phyloP scores from a whole-genome alignment of 2,113 vertebrate genomes.

The Crocuta crocuta region DNA sequence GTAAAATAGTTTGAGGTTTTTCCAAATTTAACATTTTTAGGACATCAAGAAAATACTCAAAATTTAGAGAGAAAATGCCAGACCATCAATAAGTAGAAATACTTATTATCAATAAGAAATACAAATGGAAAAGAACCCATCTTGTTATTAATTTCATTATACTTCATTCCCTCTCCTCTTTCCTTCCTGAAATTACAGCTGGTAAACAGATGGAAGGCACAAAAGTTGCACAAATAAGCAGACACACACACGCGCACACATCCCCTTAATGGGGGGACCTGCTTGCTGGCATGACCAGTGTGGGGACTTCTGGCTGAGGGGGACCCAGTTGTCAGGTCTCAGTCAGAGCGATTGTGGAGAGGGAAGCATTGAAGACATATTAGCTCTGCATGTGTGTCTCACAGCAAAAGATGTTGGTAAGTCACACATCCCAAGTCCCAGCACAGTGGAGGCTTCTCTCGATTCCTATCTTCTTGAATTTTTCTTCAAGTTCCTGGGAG shows the following conservation, averaged over 20 bases:
- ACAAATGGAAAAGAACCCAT: neutral
- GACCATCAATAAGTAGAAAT: constrained; percentile 25
- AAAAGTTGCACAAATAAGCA: constrained; percentile 43
- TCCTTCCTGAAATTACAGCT: constrained; percentile 57
- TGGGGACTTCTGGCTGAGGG: neutral
- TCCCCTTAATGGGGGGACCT: neutral
- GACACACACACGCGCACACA: neutral
- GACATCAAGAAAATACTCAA: constrained; percentile 44
- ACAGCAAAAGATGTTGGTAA: neutral
- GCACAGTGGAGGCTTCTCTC: neutral
- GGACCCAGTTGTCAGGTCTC: neutral
- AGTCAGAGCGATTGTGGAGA: neutral
- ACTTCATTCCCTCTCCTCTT: neutral
- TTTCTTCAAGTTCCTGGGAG: neutral
- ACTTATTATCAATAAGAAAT: constrained; percentile 33
- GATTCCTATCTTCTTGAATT: neutral
- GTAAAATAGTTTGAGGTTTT: constrained; percentile 42
- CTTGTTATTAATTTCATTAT: constrained; percentile 10
- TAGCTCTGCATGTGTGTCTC: neutral
- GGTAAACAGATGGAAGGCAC: constrained; percentile 62
- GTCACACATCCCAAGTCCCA: neutral
- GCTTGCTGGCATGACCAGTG: neutral
- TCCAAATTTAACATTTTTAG: constrained; percentile 1
- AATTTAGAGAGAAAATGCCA: constrained; percentile 19
- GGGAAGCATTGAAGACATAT: neutral